A percentile compares a stretch with the other conserved stretches of the same genome.
These are phyloP conservation scores for Phrynosoma blainvillii DNA, from an alignment of 2,113 vertebrate species.

Conservation along the genomic window DNA sequence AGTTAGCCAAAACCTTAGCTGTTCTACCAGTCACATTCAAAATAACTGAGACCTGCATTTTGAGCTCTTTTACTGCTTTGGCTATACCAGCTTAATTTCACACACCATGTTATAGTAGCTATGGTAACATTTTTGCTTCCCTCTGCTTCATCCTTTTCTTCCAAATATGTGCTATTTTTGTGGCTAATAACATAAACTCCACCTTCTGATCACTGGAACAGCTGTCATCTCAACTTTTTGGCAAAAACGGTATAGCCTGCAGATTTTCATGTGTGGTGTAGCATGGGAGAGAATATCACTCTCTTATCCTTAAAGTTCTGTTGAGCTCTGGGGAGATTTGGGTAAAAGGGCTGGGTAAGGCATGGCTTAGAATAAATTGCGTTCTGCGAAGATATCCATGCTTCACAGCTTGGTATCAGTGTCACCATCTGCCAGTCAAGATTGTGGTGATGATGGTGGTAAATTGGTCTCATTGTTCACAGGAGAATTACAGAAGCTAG, in stretches of 20 bases:
- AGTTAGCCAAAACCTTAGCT: background rate
- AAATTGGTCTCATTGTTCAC: background rate
- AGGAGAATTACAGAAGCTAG: too few relatives aligned
- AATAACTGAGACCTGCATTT: slow-evolving; percentile 5
- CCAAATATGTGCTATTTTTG: background rate
- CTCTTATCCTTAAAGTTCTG: background rate
- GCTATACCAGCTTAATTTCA: background rate
- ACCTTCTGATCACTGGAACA: background rate
- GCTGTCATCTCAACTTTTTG: background rate
- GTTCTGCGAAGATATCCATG: background rate
- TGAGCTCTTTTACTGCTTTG: background rate
- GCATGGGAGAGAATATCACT: too few relatives aligned
- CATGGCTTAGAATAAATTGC: too few relatives aligned
- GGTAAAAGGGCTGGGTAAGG: background rate
- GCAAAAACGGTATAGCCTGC: background rate
- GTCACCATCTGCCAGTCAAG: background rate
- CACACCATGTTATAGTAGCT: background rate
- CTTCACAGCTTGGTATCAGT: background rate
- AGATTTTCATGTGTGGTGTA: background rate
- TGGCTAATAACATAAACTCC: background rate
- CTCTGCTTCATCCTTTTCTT: background rate
- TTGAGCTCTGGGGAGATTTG: background rate
- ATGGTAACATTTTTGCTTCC: slow-evolving; percentile 12
- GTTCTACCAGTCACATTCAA: background rate
- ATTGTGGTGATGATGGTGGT: background rate